These are phyloP conservation scores for Abscondita cerata DNA, from an alignment of 2,888 invertebrate species.

Conservation along the genomic window DNA sequence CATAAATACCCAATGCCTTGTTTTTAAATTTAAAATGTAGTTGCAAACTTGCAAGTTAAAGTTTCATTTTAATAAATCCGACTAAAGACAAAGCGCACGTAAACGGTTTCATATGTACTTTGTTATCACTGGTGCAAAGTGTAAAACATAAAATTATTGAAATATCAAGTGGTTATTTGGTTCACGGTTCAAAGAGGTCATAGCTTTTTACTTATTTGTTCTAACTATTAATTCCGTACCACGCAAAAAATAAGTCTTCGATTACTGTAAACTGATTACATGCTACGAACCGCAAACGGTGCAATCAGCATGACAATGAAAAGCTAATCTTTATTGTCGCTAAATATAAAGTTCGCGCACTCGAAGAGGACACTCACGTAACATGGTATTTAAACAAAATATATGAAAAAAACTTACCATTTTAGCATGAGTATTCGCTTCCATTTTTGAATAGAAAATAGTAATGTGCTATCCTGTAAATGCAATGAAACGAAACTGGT, in stretches of 20 bases:
- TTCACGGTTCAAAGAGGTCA: conserved; percentile 4
- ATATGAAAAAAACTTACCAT: not conserved
- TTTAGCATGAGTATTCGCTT: conserved; percentile 4
- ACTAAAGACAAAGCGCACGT: no score
- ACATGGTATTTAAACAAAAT: not conserved
- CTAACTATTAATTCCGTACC: not conserved
- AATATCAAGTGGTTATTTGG: not conserved
- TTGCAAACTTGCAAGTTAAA: no score
- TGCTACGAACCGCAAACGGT: no score
- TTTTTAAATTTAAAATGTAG: no score
- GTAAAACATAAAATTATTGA: conserved; percentile 3
- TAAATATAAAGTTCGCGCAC: no score
- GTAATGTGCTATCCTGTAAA: not conserved
- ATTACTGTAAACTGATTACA: no score
- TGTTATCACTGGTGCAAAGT: conserved; percentile 5
- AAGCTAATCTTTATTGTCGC: no score
- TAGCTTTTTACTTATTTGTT: not conserved
- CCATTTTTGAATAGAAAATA: conserved; percentile 3
- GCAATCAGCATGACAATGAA: no score
- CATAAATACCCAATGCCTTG: no score
- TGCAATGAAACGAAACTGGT: conserved; percentile 4
- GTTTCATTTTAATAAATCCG: no score
- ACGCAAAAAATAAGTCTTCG: not conserved
- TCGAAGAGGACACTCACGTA: no score
- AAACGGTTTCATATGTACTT: not conserved